A percentile compares a stretch with the other conserved stretches of the same genome.
These are phyloP conservation scores for Cairina moschata DNA, from an alignment of 2,113 vertebrate species.

Conservation along the genomic window DNA sequence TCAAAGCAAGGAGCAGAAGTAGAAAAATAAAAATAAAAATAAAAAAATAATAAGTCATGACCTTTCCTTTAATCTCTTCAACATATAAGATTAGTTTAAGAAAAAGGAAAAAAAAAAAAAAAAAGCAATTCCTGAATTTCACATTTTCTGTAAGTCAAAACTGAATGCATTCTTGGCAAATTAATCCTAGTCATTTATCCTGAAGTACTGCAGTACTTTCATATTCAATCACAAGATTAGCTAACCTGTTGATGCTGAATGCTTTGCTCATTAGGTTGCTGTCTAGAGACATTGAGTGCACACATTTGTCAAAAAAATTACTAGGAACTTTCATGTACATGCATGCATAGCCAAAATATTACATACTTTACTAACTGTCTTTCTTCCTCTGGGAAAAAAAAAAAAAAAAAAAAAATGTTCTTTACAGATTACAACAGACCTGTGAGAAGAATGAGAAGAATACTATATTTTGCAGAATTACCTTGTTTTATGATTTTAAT, in stretches of 20 bases:
- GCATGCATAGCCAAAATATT: not conserved
- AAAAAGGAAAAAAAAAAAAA: not conserved
- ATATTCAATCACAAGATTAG: constrained; percentile 43
- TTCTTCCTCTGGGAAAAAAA: not conserved
- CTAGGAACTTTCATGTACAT: constrained; percentile 18
- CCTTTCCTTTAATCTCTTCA: not conserved
- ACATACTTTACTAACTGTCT: not conserved
- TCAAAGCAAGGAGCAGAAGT: not conserved
- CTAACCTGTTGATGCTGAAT: constrained; percentile 63
- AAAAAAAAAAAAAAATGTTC: no score
- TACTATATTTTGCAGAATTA: not conserved
- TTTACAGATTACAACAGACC: not conserved
- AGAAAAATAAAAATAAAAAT: not conserved
- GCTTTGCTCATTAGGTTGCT: constrained; percentile 41
- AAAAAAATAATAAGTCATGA: not conserved
- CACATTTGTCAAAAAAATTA: constrained; percentile 54
- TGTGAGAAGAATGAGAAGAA: not conserved
- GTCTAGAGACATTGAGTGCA: constrained; percentile 22
- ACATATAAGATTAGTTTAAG: not conserved
- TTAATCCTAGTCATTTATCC: constrained; percentile 38
- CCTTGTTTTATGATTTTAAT: not conserved
- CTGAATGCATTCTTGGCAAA: constrained; percentile 24
- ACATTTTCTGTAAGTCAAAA: constrained; percentile 9
- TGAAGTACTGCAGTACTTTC: not conserved
- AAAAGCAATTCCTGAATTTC: not conserved